Evolutionary conservation across 2,888 invertebrate species (phyloP), one percentile per base, ranked within the genome.

Genomic region (Drosophila fulvimacula): DNA sequence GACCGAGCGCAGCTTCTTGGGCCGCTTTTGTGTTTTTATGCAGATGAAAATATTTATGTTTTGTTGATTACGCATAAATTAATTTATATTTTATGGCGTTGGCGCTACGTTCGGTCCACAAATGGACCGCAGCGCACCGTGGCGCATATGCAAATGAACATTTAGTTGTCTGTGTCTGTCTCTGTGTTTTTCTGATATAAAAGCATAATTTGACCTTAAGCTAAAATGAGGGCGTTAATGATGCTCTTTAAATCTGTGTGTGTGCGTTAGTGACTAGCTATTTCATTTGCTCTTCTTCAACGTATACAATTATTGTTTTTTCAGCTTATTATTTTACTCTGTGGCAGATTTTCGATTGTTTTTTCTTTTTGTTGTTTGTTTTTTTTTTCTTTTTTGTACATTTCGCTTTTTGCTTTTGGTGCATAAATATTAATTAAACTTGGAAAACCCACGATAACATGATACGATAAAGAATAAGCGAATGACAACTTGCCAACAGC

Each of bases 141-240:
- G 41, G 55, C 55, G 57, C 71, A 69, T 84, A 89, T 89, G 89
- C 88, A 86, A 88, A 89, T 88, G 49, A 56, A 21, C 59, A 53
- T 68, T 66, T 57, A 70, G 74, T 57, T 76, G 58, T 76, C 67
- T 65, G 44, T 62, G 34, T 51, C 17, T 46, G 39, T 59, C 17
- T 59, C 44, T 58, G 36, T 70, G 66, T 65, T 17, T 64, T 44
- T 80, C 52, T 67, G 67, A 82, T 73, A 82, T 72, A 83, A 83
- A 88, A 86, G 79, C 82, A 87, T 87, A 80, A 79, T 78, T 88
- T 84, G 90, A 90, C 89, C 89, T 90, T 88, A 81, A 81, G 84
- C 76, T 69, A 73, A 90, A 85, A 90, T 81, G 90, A 90, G 90
- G 90, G 90, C 90, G 89, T 89, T 88, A 84, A 89, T 88, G 88